Percentiles rank a stretch among this genome's conserved stretches.
These are phyloP conservation scores for Cariama cristata DNA, from an alignment of 2,113 vertebrate genomes.

Conservation along the genomic window DNA sequence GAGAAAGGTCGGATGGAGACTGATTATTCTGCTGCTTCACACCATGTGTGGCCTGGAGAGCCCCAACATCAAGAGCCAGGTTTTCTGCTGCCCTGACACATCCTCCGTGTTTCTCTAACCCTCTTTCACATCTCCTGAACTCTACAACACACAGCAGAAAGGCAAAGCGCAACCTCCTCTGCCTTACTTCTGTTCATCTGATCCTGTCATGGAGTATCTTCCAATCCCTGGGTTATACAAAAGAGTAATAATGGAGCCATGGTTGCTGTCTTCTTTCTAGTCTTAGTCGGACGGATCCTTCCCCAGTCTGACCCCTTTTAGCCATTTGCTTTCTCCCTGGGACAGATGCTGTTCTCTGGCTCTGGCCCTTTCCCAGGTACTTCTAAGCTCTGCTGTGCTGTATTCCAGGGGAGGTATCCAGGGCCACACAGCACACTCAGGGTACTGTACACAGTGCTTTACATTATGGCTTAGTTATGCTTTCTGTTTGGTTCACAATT, in stretches of 20 bases:
- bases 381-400: too few species aligned
- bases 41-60: background rate
- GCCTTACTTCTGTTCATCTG: background rate
- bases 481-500: background rate
- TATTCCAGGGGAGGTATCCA: background rate
- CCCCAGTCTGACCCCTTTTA: background rate
- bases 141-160: background rate
- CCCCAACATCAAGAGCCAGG: background rate
- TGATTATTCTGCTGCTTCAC: background rate
- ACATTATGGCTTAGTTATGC: accelerated
- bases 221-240: background rate
- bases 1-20: background rate
- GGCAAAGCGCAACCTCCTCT: background rate
- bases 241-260: background rate
- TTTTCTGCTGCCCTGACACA: background rate
- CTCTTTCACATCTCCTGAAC: background rate
- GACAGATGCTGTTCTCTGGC: background rate
- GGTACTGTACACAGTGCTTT: too few species aligned
- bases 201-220: background rate
- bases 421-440: background rate
- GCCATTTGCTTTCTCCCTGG: background rate
- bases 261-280: background rate
- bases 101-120: background rate
- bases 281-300: background rate
- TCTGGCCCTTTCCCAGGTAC: background rate